phyloP scores from a whole-genome alignment of 64 coral and sea anemone species.

The Montipora foliosa region DNA sequence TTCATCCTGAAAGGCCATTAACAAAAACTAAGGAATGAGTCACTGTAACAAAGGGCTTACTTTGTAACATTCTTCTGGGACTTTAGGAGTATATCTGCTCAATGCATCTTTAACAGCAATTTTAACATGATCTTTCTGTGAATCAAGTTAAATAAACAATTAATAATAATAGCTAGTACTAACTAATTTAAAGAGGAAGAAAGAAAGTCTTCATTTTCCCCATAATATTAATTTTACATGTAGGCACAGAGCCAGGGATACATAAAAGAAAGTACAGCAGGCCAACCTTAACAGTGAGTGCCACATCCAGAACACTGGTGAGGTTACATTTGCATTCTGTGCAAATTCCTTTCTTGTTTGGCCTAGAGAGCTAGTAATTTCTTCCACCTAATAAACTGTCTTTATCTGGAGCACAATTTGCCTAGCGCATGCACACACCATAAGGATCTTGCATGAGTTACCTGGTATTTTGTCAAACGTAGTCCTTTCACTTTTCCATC shows the following conservation, averaged over 20 bases:
- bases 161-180: too few relatives aligned
- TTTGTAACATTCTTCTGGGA: conserved; percentile 80
- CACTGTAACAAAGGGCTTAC: conserved; percentile 32
- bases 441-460: not conserved
- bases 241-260: too few relatives aligned
- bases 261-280: too few relatives aligned
- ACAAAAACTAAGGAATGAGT: not conserved
- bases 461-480: conserved; percentile 85
- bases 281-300: too few relatives aligned
- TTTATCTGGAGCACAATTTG: too few relatives aligned
- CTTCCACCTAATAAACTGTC: too few relatives aligned
- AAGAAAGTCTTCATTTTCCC: too few relatives aligned
- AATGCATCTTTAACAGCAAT: conserved; percentile 85
- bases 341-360: not conserved
- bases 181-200: too few relatives aligned
- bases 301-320: too few relatives aligned
- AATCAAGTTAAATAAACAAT: not conserved
- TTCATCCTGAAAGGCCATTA: not conserved
- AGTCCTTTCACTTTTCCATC: conserved; percentile 90
- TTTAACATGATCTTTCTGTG: conserved; percentile 88
- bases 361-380: not conserved
- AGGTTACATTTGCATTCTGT: too few relatives aligned
- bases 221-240: too few relatives aligned
- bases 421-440: too few relatives aligned
- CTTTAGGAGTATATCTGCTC: conserved; percentile 85